Base-by-base conservation (phyloP, 2,888 invertebrate species). In the Carterocephalus palaemon region DNA sequence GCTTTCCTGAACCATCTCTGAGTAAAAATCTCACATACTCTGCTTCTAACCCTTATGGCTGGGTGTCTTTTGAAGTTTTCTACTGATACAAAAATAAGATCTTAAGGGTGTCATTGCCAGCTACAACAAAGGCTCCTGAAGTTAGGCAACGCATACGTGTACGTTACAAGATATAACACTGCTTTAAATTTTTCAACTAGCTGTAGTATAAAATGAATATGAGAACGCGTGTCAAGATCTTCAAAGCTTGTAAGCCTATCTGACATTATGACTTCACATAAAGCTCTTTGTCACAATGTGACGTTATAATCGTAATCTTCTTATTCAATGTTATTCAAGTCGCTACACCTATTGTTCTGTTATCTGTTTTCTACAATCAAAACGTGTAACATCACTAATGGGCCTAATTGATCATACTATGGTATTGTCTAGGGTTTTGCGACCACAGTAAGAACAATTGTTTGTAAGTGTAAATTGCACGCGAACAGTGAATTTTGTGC, bases 401-500 rank as follows among this genome's bases (percentile, higher is more conserved):
- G 32, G 37, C 37, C 37, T 45, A 45, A 45, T 45, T 45, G 45
- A 37, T 45, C 45, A 24, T 45, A 24, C 43, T 8, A 31, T 31
- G 16, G 45, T 45, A 38, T 45, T 45, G 45, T 45, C 20, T 32
- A 32, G 45, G 37, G 37, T 31, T 32, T 45, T 31, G 23, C 24
- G 20, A 23, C 31, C 58, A 54, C 53, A 47, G 46, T 54, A 62
- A 57, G 67, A 77, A 78, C 75, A 79, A 79, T n/a, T 72, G 62
- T 65, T 47, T 4, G 51, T 55, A 66, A 63, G 72, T 71, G 75
- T 64, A 68, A 77, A 76, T 66, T 62, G 59, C 60, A 64, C 59
- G 61, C 62, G 61, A 64, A 68, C 63, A 55, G 56, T 31, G 36
- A 45, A 38, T 45, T 64, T 62, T 61, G 68, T 67, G 60, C 24